Base-by-base conservation (phyloP, 53 echinoderm and acorn worm species). In the Actinopyga echinites region DNA sequence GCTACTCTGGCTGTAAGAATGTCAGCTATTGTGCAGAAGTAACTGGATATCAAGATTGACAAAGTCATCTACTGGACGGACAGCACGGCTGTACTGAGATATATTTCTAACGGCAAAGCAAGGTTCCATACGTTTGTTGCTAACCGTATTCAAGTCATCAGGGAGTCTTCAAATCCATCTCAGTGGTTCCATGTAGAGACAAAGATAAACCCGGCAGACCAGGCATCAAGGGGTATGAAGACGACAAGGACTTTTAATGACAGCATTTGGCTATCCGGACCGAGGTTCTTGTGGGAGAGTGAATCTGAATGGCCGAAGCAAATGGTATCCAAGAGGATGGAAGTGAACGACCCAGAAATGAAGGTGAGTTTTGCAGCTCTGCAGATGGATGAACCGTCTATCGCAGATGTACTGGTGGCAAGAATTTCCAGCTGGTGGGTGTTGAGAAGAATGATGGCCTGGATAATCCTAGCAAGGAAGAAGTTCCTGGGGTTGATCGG, bases 221-320 rank as follows among this genome's bases (percentile, higher is more conserved):
- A 56, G 26, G 89, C 89, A 8, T 89, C 85, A 0, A 61, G 85
- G 26, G 66, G 86, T 21, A 60, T 82, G 25, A 56, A 38, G 74
- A 82, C 82, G 29, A 40, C 79, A 40, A 42, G 55, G 58, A 87
- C 6, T 57, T 71, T 87, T 59, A 66, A 81, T 38, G 57, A 87
- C 25, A 57, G 89, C 25, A 87, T 80, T n/a, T 89, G 84, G 89
- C 30, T 89, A n/a, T 42, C 63, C 3, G 89, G 89, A 28, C 89
- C 84, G 30, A 57, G 40, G 20, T 89, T 85, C 73, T 73, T 80
- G 53, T 75, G 74, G 74, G 35, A 65, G 79, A 43, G 22, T 19
- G 74, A 85, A 81, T 17, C 69, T 36, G 82, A 89, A 69, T 89
- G 85, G 89, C 89, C 89, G 19, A 43, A 74, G 82, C 86, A 81